Evolutionary conservation across 2,888 invertebrate species (phyloP).

Genomic region (Acanthococcus lagerstroemiae): DNA sequence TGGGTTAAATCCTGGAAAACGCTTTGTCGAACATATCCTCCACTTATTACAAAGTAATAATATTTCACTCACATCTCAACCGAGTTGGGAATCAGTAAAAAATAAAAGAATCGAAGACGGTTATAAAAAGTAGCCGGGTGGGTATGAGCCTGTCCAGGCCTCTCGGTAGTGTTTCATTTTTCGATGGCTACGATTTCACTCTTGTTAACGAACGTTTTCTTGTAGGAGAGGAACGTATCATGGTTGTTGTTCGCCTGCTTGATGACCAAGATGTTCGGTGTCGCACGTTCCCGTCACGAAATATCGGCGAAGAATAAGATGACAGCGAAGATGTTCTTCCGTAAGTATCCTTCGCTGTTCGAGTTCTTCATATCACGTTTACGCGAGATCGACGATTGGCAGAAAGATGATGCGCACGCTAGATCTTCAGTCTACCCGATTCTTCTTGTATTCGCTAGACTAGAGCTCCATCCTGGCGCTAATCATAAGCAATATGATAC

Average conservation of each 20-base stretch:
- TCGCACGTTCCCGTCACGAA: conserved; percentile 52
- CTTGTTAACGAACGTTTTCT: conserved; percentile 28
- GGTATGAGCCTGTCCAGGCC: no score
- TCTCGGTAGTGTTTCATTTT: no score
- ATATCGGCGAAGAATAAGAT: conserved; percentile 56
- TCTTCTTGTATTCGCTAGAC: conserved; percentile 61
- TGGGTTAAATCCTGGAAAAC: no score
- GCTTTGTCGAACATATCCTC: no score
- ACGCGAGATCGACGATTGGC: neutral
- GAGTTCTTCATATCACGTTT: conserved; percentile 44
- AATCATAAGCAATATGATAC: conserved; percentile 4
- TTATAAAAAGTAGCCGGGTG: no score
- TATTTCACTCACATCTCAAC: no score
- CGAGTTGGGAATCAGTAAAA: no score
- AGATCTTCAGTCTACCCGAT: conserved; percentile 63
- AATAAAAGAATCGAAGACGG: no score
- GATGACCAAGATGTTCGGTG: conserved; percentile 78
- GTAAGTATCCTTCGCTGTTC: conserved; percentile 55
- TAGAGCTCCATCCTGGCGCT: conserved; percentile 6
- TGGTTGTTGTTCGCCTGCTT: conserved; percentile 75
- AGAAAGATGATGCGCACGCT: conserved; percentile 11
- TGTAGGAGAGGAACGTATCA: conserved; percentile 71
- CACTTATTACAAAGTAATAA: no score
- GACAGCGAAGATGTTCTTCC: conserved; percentile 71
- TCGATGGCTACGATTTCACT: no score